Percentiles rank a stretch among this genome's conserved stretches.
phyloP scores from a whole-genome alignment of 2,797 vertebrate species.

The Pantherophis vulpinus region DNA sequence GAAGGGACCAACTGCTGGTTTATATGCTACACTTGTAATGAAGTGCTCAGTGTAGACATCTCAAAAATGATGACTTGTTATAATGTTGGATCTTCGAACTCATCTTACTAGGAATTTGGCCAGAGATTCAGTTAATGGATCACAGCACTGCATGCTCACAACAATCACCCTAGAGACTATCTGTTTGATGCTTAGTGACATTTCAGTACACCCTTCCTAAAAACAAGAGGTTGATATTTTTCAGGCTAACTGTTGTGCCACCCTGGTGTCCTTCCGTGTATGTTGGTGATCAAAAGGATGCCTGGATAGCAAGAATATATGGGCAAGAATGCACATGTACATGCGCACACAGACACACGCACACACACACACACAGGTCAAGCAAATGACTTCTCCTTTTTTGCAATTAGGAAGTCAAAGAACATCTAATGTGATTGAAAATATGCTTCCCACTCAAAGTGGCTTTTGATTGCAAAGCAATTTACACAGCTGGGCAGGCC shows the following conservation, averaged over 20 bases:
- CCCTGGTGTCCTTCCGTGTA: background rate
- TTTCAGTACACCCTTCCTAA: background rate
- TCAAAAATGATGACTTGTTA: background rate
- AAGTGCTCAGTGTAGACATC: background rate
- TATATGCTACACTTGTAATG: background rate
- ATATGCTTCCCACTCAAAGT: background rate
- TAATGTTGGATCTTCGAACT: constrained; percentile 2
- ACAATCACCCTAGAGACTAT: background rate
- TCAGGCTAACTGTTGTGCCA: background rate
- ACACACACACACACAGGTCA: constrained; percentile 29
- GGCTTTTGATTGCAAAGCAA: constrained; percentile 32
- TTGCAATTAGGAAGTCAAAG: constrained; percentile 13
- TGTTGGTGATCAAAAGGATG: constrained; percentile 9
- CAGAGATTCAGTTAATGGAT: constrained; percentile 32
- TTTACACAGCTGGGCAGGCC: constrained; percentile 49
- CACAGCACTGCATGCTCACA: background rate
- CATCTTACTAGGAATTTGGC: constrained; percentile 23
- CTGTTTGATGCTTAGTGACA: constrained; percentile 11
- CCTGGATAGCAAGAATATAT: background rate
- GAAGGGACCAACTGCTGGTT: constrained; percentile 13
- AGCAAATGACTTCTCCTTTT: constrained; percentile 10
- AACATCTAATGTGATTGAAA: background rate
- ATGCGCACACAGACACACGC: background rate
- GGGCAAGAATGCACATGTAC: background rate
- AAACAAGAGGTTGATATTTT: background rate